Base-by-base conservation (phyloP, 2,797 vertebrate species). In the Thalassophryne amazonica region DNA sequence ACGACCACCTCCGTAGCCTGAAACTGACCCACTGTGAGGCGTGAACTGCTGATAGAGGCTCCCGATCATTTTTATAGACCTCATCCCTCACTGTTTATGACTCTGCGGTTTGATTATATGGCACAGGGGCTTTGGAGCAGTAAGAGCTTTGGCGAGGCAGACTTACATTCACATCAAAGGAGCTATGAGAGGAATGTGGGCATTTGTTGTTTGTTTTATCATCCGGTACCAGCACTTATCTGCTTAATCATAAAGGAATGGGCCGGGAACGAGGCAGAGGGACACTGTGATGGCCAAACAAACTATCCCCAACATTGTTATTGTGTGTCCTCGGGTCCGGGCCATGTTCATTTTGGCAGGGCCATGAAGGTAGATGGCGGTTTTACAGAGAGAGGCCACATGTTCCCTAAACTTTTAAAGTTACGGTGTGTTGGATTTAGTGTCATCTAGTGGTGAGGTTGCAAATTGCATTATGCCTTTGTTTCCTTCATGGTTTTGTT, bases 201-300 rank as follows among this genome's bases (percentile, higher is more conserved):
- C 76, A 68, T 81, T 86, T 78, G 73, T 65, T 82, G 78, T 86
- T 87, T 79, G 73, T 75, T 84, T 84, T 85, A 82, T 84, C 79
- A 76, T 80, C 73, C 67, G 72, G 56, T 46, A 62, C 47, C 60
- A 54, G 49, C 68, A 75, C 70, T 81, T 69, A 80, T 83, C 75
- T 68, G 57, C 56, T 74, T 79, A 67, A 81, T 84, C 79, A 83
- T 70, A 76, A 72, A 75, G 70, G 80, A 83, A 68, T 61, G 70
- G 65, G 65, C 49, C 32, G 56, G 55, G 71, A 77, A 61, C 24
- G 53, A 72, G 47, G 50, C 69, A 43, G 70, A 55, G 49, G 60
- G 61, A 69, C 12, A 5, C 33, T 20, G 38, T 4, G 25, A 42
- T 18, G 58, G 63, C 54, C 60, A 63, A 60, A 65, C 48, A 64